phyloP scores from a whole-genome alignment of 2,113 vertebrate species.

The Macrotus californicus region DNA sequence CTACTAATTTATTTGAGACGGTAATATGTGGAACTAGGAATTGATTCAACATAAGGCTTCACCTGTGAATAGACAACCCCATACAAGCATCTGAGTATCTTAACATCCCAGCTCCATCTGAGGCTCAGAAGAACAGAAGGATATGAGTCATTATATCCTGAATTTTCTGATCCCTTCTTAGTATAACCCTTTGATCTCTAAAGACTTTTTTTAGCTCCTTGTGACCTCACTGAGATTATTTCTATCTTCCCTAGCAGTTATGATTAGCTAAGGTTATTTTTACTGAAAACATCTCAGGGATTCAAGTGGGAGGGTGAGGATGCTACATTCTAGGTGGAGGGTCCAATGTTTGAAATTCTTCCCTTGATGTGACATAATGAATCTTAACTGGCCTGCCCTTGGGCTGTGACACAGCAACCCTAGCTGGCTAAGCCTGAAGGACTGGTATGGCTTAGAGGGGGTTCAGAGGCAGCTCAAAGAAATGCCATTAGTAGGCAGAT shows the following conservation, averaged over 20 bases:
- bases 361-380: conserved; percentile 61
- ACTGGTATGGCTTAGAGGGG: background rate
- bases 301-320: conserved; percentile 54
- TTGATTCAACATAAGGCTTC: conserved; percentile 1
- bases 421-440: conserved; percentile 15
- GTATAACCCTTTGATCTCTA: conserved; percentile 55
- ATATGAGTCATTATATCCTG: conserved; percentile 25
- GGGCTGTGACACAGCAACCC: background rate
- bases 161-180: conserved; percentile 44
- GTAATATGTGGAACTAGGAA: conserved; percentile 12
- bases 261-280: conserved; percentile 69
- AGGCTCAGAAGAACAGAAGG: background rate
- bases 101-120: background rate
- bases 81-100: background rate
- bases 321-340: conserved; percentile 54
- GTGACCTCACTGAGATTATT: conserved; percentile 61
- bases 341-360: conserved; percentile 49
- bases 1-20: conserved; percentile 27
- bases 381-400: conserved; percentile 48
- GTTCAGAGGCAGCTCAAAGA: background rate
- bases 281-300: conserved; percentile 56
- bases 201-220: conserved; percentile 39
- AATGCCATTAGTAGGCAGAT: conserved; percentile 2
- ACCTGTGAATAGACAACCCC: background rate
- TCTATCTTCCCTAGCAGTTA: conserved; percentile 40